Conservation (phyloP, 2,888 invertebrate genomes). For the Zelleria hepariella region DNA sequence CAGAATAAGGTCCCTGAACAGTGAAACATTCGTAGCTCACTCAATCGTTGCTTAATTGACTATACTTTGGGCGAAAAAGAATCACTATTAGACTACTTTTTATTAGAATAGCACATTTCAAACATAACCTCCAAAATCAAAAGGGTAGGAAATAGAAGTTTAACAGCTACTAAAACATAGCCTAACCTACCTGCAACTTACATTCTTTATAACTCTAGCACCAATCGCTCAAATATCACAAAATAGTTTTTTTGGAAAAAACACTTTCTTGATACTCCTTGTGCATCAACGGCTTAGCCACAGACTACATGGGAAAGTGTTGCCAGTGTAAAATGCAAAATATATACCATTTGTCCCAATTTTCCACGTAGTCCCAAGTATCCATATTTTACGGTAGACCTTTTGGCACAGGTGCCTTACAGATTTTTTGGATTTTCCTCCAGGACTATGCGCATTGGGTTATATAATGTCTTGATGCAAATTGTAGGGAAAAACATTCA, state of each 20-base stretch:
- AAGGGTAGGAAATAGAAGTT: too few species aligned
- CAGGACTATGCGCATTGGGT: too few species aligned
- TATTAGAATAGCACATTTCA: not conserved
- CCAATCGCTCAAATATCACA: not conserved
- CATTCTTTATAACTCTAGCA: not conserved
- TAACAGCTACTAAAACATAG: too few species aligned
- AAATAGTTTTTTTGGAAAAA: not conserved
- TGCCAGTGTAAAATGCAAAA: not conserved
- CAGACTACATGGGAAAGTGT: not conserved
- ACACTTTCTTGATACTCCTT: not conserved
- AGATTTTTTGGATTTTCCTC: too few species aligned
- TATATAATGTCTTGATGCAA: too few species aligned
- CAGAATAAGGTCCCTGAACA: not conserved
- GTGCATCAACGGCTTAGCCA: not conserved
- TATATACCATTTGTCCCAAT: not conserved
- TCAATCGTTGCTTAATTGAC: not conserved
- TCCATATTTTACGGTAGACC: not conserved
- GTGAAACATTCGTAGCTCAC: not conserved
- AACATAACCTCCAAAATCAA: too few species aligned
- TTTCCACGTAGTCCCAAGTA: not conserved
- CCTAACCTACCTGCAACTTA: too few species aligned
- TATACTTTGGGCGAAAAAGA: not conserved
- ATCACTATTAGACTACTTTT: not conserved
- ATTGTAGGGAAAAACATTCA: too few species aligned
- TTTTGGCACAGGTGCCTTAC: too few species aligned